Conservation (phyloP, 2,797 vertebrate genomes). For the Vireo griseus region DNA sequence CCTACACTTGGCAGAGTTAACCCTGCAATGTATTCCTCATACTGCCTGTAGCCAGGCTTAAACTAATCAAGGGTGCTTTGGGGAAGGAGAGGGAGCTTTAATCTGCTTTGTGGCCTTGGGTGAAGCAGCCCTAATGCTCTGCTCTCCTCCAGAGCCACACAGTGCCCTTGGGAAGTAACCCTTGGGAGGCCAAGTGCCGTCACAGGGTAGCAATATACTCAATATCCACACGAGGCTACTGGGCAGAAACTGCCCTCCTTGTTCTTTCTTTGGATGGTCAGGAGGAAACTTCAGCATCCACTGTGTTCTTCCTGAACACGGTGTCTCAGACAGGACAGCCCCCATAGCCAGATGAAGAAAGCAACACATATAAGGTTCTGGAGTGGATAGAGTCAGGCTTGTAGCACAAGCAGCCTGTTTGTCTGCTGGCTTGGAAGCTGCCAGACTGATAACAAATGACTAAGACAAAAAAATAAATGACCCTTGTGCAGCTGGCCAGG, state of each 20-base stretch:
- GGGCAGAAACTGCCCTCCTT: neutral
- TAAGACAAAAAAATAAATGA: neutral
- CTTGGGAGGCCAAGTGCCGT: neutral
- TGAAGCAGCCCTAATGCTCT: neutral
- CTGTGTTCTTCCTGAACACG: fast-evolving
- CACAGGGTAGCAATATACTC: neutral
- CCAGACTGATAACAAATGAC: neutral
- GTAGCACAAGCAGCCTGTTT: neutral
- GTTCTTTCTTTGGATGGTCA: neutral
- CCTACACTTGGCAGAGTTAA: neutral
- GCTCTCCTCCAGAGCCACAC: neutral
- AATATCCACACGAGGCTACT: fast-evolving
- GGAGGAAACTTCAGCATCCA: no score
- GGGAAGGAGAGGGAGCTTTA: neutral
- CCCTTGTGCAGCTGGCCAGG: neutral
- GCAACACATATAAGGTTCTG: fast-evolving
- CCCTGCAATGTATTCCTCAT: neutral
- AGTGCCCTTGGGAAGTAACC: neutral
- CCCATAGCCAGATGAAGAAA: neutral
- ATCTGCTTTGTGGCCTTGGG: neutral
- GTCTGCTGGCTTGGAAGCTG: neutral
- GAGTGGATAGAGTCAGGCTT: neutral
- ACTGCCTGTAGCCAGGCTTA: neutral
- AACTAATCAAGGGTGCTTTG: neutral
- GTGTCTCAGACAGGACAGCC: neutral